Base-by-base conservation (phyloP, 2,797 vertebrate species). In the Manis crassicaudata region DNA sequence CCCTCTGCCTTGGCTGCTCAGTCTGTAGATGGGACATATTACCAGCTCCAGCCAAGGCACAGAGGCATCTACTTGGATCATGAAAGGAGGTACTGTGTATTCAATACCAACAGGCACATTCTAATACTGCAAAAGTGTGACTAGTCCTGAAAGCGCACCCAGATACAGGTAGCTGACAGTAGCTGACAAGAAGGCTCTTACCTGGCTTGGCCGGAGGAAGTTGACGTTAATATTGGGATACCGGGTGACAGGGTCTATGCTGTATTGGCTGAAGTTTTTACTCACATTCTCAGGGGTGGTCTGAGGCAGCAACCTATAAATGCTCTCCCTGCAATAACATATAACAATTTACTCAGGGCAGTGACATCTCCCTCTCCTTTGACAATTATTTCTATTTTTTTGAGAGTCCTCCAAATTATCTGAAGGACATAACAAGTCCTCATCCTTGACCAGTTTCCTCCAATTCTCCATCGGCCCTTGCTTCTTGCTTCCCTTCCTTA, bases 231-330 rank as follows among this genome's bases (percentile, higher is more conserved):
- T 99, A 77, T 99, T 99, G 97, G 99, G 99, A 93, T 99, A 99
- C 3, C 99, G 99, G n/a, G 99, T 99, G 65, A 99, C 99, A 0
- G 99, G 99, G 97, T 99, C 99, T 25, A 99, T 98, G 88, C 99
- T 99, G 98, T 99, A 99, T 0, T 99, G 99, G 98, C 99, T 99
- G 98, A 99, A 99, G 98, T 99, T 99, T 97, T 99, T 99, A 98
- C 99, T 99, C 98, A 99, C 99, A 16, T 99, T 99, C 98, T 99
- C 99, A 14, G 99, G 99, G 3, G 99, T 99, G 27, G 99, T 99
- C 98, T 99, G 99, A 95, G 99, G 99, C 97, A 99, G 98, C 5
- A 99, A 98, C 62, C 99, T 99, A 65, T 99, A 99, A 97, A 99
- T 99, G 96, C 99, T 99, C 98, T 99, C 99, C 98, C 99, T 99